Evolutionary conservation across 2,113 vertebrate genomes (phyloP).

Genomic region (Numenius arquata): DNA sequence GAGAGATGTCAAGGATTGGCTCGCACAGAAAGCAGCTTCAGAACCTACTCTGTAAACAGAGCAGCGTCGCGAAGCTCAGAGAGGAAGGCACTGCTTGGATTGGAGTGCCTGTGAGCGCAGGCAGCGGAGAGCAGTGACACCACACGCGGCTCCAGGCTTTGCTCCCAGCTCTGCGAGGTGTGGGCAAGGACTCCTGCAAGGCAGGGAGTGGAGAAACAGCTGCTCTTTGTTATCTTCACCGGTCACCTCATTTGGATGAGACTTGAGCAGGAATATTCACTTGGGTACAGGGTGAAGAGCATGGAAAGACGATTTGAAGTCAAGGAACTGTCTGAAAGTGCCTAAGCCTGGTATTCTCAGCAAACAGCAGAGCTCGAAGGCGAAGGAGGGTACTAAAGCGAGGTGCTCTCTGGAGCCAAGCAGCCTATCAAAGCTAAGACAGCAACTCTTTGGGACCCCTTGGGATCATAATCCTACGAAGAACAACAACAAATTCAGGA

Average conservation of each 20-base stretch:
- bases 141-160: background rate
- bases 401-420: background rate
- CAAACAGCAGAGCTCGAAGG: background rate
- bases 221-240: rapidly evolving
- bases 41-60: background rate
- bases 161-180: background rate
- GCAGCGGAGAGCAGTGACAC: background rate
- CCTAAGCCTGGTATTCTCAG: background rate
- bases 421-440: background rate
- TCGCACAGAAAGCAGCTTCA: background rate
- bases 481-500: background rate
- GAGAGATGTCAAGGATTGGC: slow-evolving; percentile 10
- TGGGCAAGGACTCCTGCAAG: background rate
- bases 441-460: background rate
- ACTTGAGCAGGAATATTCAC: background rate
- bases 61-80: background rate
- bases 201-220: background rate
- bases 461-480: background rate
- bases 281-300: background rate
- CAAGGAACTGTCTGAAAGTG: background rate
- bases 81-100: background rate
- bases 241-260: background rate
- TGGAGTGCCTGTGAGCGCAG: background rate
- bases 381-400: background rate
- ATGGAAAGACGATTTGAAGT: background rate